Evolutionary conservation across 2,888 invertebrate species (phyloP), one percentile per base, ranked within the genome.

Genomic region (Aleiodes alternator): DNA sequence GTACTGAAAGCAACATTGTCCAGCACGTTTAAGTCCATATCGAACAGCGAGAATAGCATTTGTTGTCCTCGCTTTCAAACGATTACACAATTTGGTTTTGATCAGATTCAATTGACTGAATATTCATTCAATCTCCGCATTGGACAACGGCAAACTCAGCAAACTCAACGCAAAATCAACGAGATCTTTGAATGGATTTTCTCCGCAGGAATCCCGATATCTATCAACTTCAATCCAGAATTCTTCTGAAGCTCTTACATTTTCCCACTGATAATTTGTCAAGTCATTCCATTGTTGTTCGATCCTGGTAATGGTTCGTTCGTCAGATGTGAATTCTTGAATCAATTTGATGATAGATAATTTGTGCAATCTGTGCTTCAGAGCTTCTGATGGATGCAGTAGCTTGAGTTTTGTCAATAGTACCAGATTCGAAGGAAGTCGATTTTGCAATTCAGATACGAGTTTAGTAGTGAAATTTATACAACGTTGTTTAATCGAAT

Each of bases 101-200:
- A 77, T 72, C 12, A 69, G 29, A 51, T 77, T 80, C 53, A 77
- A 76, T 51, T 76, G 72, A 53, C 77, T 79, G 64, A 80, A 79
- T 5, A 77, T 68, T 59, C 76, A 29, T 66, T 80, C 78, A 23
- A 76, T 69, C 6, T 76, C 80, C 31, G 76, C 76, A 69, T 80
- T 79, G 2, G 79, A 80, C 23, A 74, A 68, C 4, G 80, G 79
- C 12, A 78, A 69, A 8, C 56, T 69, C 8, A 77, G 64, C 12
- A 75, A 68, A 31, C 34, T 59, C 23, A 78, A 55, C 2, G 78
- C 80, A 71, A 80, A 77, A n/a, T 12, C 38, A 11, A 53, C 51
- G 23, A 75, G 61, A 29, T 70, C 57, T 31, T 55, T 0, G 53
- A 70, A 75, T 34, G 48, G 64, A 53, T 69, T 48, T 16, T 70